These are phyloP conservation scores for Oceanodroma tethys DNA, from an alignment of 2,113 vertebrate genomes.

Conservation along the genomic window DNA sequence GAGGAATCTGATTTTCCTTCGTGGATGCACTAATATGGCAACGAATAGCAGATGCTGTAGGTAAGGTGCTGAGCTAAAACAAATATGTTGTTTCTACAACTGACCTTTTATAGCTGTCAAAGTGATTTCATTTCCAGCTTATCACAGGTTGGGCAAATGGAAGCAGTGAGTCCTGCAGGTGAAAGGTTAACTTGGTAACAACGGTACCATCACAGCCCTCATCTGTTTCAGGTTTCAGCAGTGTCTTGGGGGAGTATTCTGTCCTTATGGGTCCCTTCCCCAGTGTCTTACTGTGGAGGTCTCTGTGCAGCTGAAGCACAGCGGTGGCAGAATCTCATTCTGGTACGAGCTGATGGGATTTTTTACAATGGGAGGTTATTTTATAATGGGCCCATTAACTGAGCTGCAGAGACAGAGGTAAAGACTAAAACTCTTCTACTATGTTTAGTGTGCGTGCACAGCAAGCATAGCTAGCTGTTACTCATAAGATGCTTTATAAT, in stretches of 20 bases:
- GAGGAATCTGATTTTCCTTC: background rate
- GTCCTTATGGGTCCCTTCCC: background rate
- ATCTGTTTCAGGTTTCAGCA: background rate
- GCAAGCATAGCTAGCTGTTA: background rate
- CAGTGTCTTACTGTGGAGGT: background rate
- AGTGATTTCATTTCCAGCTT: background rate
- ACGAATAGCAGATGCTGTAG: background rate
- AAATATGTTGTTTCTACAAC: background rate
- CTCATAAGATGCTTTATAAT: background rate
- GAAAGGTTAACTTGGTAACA: constrained; percentile 16
- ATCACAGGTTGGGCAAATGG: background rate
- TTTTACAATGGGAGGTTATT: background rate
- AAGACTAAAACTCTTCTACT: background rate
- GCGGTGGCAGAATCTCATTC: background rate
- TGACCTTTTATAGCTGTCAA: constrained; percentile 55
- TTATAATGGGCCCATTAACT: background rate
- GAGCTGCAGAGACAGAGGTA: background rate
- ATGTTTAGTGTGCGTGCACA: rapidly evolving
- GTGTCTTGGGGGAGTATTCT: background rate
- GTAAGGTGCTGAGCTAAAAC: background rate
- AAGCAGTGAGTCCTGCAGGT: background rate
- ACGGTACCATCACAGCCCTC: background rate
- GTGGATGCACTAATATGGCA: background rate
- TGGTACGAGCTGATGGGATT: background rate
- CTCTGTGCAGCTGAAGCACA: background rate